Base-by-base conservation (phyloP, 2,888 invertebrate genomes). In the Oxycera nigricornis region DNA sequence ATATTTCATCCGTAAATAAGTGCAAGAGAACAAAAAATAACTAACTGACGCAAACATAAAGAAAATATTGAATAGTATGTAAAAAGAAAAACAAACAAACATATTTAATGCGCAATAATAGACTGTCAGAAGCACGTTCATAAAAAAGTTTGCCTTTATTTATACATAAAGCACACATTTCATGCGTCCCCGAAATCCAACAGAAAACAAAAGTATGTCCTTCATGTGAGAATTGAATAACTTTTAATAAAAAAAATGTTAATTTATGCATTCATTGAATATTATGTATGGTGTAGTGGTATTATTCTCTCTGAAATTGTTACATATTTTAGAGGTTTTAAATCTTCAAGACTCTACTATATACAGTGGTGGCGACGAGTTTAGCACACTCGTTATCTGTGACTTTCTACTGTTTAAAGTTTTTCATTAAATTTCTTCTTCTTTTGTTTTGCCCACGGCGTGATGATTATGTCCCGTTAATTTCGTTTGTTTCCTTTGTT, bases 171-270 rank as follows among this genome's bases (percentile, higher is more conserved):
- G 55, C 55, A 70, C 70, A 22, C n/a, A n/a, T 67, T 55, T 52
- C 22, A 46, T 41, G 28, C 41, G 39, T 39, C 41, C 14, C n/a
- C 62, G 3, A 46, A 46, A 46, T 7, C 14, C 11, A 46, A 46
- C 11, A 55, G 22, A 67, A 67, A 9, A 67, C 41, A 67, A 24
- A 70, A 55, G 30, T 52, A 55, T 52, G 39, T 52, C 70, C 55
- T 52, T 70, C 70, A 70, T 70, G 70, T 70, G 52, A 70, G 31
- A 70, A 70, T 70, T 70, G 52, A 70, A 31, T 70, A 70, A 55
- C 70, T 70, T 70, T 70, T 70, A 70, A 55, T 50, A 70, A 70
- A 70, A 62, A 35, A 50, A 41, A 70, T 70, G 70, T 70, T 70
- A 70, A 70, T 70, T 70, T 70, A 70, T 70, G 70, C 70, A 70